Conservation (phyloP, 2,888 invertebrate species). For the Syrista parreyssii region DNA sequence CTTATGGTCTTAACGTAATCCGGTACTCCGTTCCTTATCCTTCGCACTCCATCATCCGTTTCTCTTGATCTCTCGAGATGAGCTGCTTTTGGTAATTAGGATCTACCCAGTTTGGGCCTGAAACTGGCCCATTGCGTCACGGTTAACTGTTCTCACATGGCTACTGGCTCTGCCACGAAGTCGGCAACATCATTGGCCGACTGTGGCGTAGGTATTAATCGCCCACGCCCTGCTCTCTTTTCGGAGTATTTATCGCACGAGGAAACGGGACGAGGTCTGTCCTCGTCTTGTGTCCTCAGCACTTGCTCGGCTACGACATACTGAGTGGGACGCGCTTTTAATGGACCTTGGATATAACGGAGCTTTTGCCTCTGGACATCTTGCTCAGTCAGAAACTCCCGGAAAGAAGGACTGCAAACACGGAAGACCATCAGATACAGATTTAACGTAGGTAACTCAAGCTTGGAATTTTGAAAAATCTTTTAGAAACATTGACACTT, state of each 20-base stretch:
- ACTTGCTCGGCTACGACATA: background rate
- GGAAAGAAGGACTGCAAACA: background rate
- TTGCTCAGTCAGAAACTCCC: background rate
- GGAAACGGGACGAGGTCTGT: slow-evolving; percentile 11
- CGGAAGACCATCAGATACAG: background rate
- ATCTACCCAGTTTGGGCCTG: slow-evolving; percentile 16
- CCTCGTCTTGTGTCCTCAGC: background rate
- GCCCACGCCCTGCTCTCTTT: slow-evolving; percentile 26
- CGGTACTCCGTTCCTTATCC: background rate
- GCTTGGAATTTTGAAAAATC: background rate
- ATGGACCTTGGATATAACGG: background rate
- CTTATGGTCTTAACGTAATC: background rate
- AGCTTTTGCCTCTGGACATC: background rate
- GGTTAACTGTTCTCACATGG: slow-evolving; percentile 44
- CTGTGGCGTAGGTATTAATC: background rate
- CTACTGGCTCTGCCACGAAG: slow-evolving; percentile 25
- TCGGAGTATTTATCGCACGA: slow-evolving; percentile 39
- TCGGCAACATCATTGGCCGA: slow-evolving; percentile 22
- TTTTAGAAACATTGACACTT: background rate
- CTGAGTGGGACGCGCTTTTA: background rate
- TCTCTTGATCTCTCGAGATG: background rate
- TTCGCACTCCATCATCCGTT: background rate
- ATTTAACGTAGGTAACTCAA: background rate
- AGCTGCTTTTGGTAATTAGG: slow-evolving; percentile 35
- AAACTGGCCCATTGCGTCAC: slow-evolving; percentile 42